These are phyloP conservation scores for Pteronura brasiliensis DNA, from an alignment of 2,113 vertebrate species.

Conservation along the genomic window DNA sequence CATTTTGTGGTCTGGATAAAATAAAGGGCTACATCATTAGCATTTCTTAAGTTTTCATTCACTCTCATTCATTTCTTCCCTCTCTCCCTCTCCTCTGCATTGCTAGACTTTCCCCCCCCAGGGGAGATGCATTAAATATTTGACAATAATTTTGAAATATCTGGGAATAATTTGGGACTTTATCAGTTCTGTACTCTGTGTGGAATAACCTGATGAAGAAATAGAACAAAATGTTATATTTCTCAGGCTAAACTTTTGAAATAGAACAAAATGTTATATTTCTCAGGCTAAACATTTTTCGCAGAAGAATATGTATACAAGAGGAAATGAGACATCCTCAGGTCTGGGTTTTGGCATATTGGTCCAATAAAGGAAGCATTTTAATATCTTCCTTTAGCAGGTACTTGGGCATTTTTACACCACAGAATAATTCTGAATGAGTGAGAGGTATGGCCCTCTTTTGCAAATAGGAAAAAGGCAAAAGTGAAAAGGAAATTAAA, in stretches of 20 bases:
- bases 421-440: background rate
- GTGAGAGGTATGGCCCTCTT: background rate
- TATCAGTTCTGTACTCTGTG: background rate
- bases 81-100: background rate
- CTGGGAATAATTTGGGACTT: background rate
- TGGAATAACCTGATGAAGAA: background rate
- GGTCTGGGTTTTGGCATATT: background rate
- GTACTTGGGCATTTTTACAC: background rate
- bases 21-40: background rate
- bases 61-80: background rate
- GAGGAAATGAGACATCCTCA: background rate
- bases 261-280: background rate
- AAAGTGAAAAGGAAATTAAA: background rate
- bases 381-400: background rate
- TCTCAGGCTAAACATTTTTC: background rate
- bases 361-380: background rate
- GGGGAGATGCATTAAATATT: background rate
- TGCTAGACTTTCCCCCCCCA: background rate
- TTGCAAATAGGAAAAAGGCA: background rate
- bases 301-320: background rate
- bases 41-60: background rate
- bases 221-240: background rate
- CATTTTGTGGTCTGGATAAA: background rate
- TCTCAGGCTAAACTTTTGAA: background rate
- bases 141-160: background rate